Percentiles rank a stretch among this genome's conserved stretches.
Conservation (phyloP, 1,140 invertebrate species). For the Conus ventricosus region DNA sequence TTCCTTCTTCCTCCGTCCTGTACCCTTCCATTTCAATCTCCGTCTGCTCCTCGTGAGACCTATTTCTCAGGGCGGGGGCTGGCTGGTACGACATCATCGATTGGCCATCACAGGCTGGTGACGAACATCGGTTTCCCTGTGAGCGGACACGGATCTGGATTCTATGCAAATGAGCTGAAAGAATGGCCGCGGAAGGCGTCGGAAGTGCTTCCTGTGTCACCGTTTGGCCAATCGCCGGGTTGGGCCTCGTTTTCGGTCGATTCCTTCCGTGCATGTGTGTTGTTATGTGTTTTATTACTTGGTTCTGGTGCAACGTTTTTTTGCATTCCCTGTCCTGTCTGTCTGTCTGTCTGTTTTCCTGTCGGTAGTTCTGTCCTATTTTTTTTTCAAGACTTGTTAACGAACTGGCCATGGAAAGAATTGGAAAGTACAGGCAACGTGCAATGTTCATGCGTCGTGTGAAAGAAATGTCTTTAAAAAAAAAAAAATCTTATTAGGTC, state of each 20-base stretch:
- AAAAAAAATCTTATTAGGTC: too few relatives aligned
- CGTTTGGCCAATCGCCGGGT: too few relatives aligned
- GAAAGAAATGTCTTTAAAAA: too few relatives aligned
- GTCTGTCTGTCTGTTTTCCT: conserved; percentile 1
- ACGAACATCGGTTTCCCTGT: neutral
- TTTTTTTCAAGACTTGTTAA: neutral
- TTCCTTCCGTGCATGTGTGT: neutral
- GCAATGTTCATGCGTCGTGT: too few relatives aligned
- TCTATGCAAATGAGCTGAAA: neutral
- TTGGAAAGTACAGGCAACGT: too few relatives aligned
- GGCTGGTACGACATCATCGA: neutral
- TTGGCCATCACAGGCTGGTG: neutral
- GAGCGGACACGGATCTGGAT: neutral
- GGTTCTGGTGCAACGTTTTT: neutral
- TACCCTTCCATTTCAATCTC: conserved; percentile 7
- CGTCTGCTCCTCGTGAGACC: neutral
- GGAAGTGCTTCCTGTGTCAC: neutral
- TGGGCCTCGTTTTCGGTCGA: too few relatives aligned
- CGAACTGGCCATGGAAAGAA: too few relatives aligned
- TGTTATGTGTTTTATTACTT: neutral
- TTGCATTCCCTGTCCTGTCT: neutral
- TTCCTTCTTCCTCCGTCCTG: conserved; percentile 11
- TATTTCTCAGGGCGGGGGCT: neutral
- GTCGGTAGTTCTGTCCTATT: conserved; percentile 19
- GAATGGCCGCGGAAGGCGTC: neutral